phyloP scores from a whole-genome alignment of 2,888 invertebrate species.

The Lasioglossum lativentre region DNA sequence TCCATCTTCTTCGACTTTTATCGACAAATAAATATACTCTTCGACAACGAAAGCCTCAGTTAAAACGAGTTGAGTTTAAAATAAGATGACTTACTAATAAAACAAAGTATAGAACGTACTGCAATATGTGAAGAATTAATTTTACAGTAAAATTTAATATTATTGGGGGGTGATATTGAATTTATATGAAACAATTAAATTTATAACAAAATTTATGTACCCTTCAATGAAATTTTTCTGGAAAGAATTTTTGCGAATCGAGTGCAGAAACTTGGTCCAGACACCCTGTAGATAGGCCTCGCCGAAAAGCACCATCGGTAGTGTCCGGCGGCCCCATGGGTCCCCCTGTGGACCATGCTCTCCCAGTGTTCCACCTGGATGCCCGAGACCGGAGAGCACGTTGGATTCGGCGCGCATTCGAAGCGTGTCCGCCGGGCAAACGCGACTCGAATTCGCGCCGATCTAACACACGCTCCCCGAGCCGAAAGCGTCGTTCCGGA shows the following conservation, averaged over 20 bases:
- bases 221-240: too few species aligned
- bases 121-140: too few species aligned
- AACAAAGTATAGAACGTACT: too few species aligned
- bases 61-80: not conserved
- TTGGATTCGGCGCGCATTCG: conserved; percentile 77
- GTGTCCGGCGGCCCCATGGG: conserved; percentile 34
- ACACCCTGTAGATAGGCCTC: conserved; percentile 32
- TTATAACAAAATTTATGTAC: too few species aligned
- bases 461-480: conserved; percentile 48
- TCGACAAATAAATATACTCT: not conserved
- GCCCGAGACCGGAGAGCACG: conserved; percentile 22
- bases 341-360: conserved; percentile 23
- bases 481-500: conserved; percentile 54
- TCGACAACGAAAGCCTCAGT: not conserved
- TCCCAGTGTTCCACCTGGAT: conserved; percentile 40
- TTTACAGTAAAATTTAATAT: too few species aligned
- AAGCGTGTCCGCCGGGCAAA: conserved; percentile 71
- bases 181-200: too few species aligned
- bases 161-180: too few species aligned
- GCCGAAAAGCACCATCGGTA: conserved; percentile 67
- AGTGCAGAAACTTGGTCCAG: not conserved
- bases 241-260: not conserved
- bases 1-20: too few species aligned
- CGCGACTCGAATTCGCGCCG: conserved; percentile 77
- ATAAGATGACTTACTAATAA: not conserved